A percentile compares a stretch with the other conserved stretches of the same genome.
Evolutionary conservation across 2,113 vertebrate genomes (phyloP).

Genomic region (Bombycilla garrulus): DNA sequence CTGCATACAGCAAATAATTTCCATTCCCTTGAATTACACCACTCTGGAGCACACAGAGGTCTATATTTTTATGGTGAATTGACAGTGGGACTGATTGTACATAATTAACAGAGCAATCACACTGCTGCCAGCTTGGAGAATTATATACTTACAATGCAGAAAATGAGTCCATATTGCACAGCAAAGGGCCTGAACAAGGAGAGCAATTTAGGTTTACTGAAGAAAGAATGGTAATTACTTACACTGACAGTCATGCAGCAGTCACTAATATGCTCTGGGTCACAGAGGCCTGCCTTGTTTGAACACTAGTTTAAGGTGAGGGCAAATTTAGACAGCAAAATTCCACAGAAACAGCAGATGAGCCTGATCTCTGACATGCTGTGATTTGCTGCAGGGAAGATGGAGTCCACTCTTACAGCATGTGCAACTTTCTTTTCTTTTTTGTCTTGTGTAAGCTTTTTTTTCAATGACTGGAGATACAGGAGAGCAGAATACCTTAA

Average conservation of each 20-base stretch:
- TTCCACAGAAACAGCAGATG: neutral
- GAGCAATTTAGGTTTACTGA: neutral
- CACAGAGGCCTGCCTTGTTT: neutral
- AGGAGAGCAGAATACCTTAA: neutral
- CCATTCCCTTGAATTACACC: neutral
- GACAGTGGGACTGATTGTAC: neutral
- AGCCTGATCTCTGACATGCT: neutral
- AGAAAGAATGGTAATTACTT: neutral
- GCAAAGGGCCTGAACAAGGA: neutral
- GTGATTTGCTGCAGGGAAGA: neutral
- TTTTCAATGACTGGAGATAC: neutral
- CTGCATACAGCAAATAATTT: neutral
- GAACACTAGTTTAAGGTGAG: neutral
- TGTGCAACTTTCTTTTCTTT: neutral
- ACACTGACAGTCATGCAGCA: neutral
- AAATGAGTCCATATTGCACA: neutral
- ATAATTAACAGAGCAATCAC: constrained; percentile 10
- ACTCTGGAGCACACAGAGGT: neutral
- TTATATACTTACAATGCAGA: neutral
- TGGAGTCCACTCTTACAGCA: neutral
- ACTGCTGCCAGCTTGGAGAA: neutral
- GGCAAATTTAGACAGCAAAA: neutral
- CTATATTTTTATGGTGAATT: neutral
- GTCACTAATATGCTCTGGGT: neutral
- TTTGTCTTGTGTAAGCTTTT: neutral